phyloP scores from a whole-genome alignment of 2,797 vertebrate genomes.

The Acrossocheilus wenchowensis region DNA sequence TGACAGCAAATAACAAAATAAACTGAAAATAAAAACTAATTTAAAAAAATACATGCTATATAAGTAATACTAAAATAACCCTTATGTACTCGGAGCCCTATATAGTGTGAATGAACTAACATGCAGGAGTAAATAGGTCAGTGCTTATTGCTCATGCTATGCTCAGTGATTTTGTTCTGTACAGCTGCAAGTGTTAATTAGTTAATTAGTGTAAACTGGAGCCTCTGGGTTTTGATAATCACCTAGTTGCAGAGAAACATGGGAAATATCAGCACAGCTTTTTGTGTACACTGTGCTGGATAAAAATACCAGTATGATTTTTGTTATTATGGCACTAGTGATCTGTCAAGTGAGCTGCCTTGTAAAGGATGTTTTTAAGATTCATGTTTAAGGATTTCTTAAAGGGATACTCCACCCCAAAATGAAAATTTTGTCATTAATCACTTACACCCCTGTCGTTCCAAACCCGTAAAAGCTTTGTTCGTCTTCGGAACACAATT shows the following conservation, averaged over 20 bases:
- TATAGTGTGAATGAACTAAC: background rate
- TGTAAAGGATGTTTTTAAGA: background rate
- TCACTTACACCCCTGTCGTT: too few relatives aligned
- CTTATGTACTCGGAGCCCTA: background rate
- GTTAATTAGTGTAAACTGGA: slow-evolving; percentile 15
- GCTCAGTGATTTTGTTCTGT: slow-evolving; percentile 5
- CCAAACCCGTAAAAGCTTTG: too few relatives aligned
- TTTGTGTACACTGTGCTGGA: background rate
- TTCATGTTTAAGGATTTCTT: background rate
- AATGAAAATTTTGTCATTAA: too few relatives aligned
- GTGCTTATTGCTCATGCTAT: slow-evolving; percentile 12
- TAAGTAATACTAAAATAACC: background rate
- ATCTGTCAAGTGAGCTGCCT: background rate
- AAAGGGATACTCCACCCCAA: too few relatives aligned
- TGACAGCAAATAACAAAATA: background rate
- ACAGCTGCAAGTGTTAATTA: slow-evolving; percentile 15
- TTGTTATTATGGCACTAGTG: background rate
- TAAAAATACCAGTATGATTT: background rate
- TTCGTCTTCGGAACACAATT: too few relatives aligned
- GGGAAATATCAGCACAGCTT: background rate
- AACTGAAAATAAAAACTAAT: background rate
- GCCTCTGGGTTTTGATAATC: background rate
- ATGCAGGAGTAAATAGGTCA: slow-evolving; percentile 17
- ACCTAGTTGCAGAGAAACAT: background rate
- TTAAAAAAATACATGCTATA: background rate